phyloP scores from a whole-genome alignment of 2,888 invertebrate genomes.

The Drosophila multiciliata region DNA sequence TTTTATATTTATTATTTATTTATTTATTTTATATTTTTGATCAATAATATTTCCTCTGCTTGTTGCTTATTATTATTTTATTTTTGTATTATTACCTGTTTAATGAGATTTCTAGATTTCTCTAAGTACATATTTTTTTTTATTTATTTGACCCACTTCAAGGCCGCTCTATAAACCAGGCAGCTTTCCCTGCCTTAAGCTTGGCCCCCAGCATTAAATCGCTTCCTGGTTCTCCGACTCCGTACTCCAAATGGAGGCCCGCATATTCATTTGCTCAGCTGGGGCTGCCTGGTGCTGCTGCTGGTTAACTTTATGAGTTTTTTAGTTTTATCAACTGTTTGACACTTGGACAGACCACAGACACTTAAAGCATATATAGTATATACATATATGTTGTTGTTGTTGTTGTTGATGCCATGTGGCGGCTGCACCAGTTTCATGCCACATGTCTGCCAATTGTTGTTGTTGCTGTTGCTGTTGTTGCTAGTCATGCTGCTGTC shows the following conservation, averaged over 20 bases:
- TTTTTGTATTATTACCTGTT: neutral
- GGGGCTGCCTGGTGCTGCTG: neutral
- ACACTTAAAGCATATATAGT: constrained; percentile 68
- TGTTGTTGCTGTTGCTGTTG: constrained; percentile 19
- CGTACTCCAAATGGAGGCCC: constrained; percentile 6
- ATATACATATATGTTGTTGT: neutral
- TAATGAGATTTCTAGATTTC: constrained; percentile 1
- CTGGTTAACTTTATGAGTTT: constrained; percentile 51
- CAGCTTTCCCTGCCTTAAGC: constrained; percentile 17
- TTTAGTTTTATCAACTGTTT: constrained; percentile 68
- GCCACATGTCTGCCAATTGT: constrained; percentile 56
- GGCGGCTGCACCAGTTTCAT: constrained; percentile 47
- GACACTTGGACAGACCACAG: constrained; percentile 68
- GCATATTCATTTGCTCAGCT: constrained; percentile 16
- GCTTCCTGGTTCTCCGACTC: constrained; percentile 43
- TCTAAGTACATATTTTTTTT: neutral
- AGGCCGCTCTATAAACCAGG: constrained; percentile 34
- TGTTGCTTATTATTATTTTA: neutral
- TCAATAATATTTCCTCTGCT: neutral
- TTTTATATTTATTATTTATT: neutral
- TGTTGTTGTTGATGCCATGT: constrained; percentile 53
- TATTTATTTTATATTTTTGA: too few species aligned
- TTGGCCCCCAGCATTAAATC: constrained; percentile 9
- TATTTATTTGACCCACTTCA: constrained; percentile 5
- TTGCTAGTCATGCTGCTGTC: constrained; percentile 60